phyloP scores from a whole-genome alignment of 2,888 invertebrate species.

The Bugulina stolonifera region DNA sequence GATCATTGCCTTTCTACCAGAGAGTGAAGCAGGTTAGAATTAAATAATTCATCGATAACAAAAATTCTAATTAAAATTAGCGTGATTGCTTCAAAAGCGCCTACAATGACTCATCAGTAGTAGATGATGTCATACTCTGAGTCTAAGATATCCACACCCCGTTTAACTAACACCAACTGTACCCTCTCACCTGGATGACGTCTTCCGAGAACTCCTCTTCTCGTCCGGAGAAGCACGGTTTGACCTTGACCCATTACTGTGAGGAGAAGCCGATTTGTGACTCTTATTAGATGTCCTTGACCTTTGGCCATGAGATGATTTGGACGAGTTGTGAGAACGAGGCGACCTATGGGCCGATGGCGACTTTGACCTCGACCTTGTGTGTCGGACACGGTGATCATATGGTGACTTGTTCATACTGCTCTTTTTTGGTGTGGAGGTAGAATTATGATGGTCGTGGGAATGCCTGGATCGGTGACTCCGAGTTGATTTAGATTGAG shows the following conservation, averaged over 20 bases:
- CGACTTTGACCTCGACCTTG: background rate
- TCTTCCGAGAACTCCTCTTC: background rate
- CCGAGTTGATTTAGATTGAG: background rate
- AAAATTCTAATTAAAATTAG: no score
- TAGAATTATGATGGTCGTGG: conserved; percentile 7
- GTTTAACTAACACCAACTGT: no score
- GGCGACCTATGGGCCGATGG: no score
- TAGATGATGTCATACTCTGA: no score
- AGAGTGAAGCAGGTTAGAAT: no score
- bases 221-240: background rate
- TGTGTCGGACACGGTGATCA: background rate
- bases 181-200: conserved; percentile 5
- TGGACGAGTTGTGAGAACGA: background rate
- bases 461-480: conserved; percentile 8
- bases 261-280: background rate
- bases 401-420: conserved; percentile 6
- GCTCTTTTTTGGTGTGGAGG: conserved; percentile 20
- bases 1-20: no score
- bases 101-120: no score
- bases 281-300: background rate
- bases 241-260: background rate
- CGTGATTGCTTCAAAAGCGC: no score
- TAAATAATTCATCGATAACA: no score
- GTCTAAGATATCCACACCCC: no score
- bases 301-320: background rate